Percentiles rank a stretch among this genome's conserved stretches.
Evolutionary conservation across 2,113 vertebrate species (phyloP).

Genomic region (Semicossyphus pulcher): DNA sequence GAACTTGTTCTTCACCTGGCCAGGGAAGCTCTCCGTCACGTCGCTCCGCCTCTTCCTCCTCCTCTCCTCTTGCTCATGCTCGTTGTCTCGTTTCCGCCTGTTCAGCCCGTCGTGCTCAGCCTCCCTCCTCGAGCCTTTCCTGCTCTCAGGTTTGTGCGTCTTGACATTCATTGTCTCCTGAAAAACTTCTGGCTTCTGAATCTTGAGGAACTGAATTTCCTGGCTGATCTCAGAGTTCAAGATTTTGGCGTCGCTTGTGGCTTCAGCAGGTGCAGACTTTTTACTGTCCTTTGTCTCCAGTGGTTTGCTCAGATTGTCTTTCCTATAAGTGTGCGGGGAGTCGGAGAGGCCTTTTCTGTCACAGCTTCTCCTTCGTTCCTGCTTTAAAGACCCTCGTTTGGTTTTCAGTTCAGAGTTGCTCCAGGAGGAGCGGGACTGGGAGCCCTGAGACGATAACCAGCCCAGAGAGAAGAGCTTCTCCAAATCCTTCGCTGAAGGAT

Average conservation of each 20-base stretch:
- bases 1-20: conserved; percentile 38
- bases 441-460: conserved; percentile 79
- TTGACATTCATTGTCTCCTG: conserved; percentile 19
- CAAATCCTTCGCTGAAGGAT: conserved; percentile 66
- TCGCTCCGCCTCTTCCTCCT: conserved; percentile 58
- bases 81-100: conserved; percentile 21
- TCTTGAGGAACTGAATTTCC: conserved; percentile 12
- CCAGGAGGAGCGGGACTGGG: conserved; percentile 84
- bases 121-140: conserved; percentile 48
- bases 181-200: conserved; percentile 17
- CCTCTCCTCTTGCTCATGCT: conserved; percentile 55
- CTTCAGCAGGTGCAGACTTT: background rate
- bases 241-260: background rate
- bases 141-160: conserved; percentile 52
- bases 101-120: background rate
- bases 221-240: conserved; percentile 39
- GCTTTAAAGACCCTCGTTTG: conserved; percentile 39
- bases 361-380: conserved; percentile 78
- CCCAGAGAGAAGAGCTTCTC: conserved; percentile 86
- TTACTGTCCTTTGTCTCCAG: conserved; percentile 36
- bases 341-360: conserved; percentile 76
- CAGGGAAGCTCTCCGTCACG: conserved; percentile 37
- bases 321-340: conserved; percentile 54
- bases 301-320: conserved; percentile 35
- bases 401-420: conserved; percentile 79